Percentiles rank a stretch among this genome's conserved stretches.
phyloP scores from a whole-genome alignment of 2,797 vertebrate genomes.

The Poeciliopsis infans region DNA sequence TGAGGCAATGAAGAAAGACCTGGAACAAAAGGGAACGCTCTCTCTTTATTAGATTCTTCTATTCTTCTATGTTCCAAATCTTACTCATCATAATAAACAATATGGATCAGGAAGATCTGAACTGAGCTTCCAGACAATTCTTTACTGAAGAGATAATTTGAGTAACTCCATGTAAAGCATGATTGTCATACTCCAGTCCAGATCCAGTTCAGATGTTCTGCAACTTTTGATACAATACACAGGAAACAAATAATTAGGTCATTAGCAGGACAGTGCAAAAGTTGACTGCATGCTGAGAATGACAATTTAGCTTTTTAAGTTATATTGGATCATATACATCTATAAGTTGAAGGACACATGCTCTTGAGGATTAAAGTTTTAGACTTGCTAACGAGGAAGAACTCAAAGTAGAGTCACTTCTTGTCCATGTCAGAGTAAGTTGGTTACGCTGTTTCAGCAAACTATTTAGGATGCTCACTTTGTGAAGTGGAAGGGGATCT shows the following conservation, averaged over 20 bases:
- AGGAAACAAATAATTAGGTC: not conserved
- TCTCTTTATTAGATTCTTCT: not conserved
- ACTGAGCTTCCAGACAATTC: not conserved
- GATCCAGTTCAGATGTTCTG: not conserved
- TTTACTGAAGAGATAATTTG: not conserved
- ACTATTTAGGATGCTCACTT: not conserved
- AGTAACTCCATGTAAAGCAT: not conserved
- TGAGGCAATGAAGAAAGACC: not conserved
- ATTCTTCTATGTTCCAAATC: not conserved
- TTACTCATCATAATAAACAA: not conserved
- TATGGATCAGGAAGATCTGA: not conserved
- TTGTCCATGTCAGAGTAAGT: not conserved
- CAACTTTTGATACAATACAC: not conserved
- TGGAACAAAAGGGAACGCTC: not conserved
- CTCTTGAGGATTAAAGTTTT: not conserved
- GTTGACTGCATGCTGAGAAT: not conserved
- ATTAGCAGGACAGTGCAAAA: not conserved
- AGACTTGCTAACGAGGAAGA: not conserved
- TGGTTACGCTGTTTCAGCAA: not conserved
- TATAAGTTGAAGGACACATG: not conserved
- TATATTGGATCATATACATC: not conserved
- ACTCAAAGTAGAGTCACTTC: not conserved
- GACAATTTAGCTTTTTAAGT: not conserved
- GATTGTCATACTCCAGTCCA: not conserved
- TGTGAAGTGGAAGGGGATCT: not conserved